Evolutionary conservation across 2,113 vertebrate species (phyloP), one percentile per base, ranked within the genome.

Genomic region (Oenanthe melanoleuca): DNA sequence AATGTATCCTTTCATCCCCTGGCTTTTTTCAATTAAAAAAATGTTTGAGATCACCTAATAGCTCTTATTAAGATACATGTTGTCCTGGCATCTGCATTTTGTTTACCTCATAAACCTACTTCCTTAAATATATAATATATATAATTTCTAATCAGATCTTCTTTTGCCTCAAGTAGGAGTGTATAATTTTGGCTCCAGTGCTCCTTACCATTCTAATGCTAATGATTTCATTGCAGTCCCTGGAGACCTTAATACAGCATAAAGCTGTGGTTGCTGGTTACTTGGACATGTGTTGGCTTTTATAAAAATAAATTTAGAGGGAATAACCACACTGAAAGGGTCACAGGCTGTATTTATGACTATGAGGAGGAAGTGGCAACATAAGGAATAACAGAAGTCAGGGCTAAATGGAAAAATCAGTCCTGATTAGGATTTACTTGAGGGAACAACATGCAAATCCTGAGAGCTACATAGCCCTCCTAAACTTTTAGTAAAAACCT

Each of bases 251-350:
- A 50, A 71, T 40, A 24, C 37, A 63, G 44, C 47, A 38, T 45
- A 85, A 63, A 86, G 71, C 56, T 79, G 56, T 50, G 78, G 44
- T 44, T 92, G 92, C 93, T 80, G 26, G 45, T 92, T 89, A 88
- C n/a, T 15, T 93, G 80, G 61, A 88, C 86, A 66, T 24, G 60
- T 79, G 59, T 45, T 31, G 80, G 20, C 45, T 84, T 70, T 69
- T 63, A 52, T 63, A 60, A 80, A 88, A 92, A 59, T 50, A 71
- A 93, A 86, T 90, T 28, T 84, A 64, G 17, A 70, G 37, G 47
- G 52, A 90, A 63, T 85, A 73, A 38, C 31, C 44, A 47, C 60
- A 21, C 47, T 70, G 66, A 55, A 83, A 83, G 77, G 63, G 72
- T 77, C 92, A 84, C 42, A 55, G 64, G n/a, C 26, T 78, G 40